These are phyloP conservation scores for Dioctria linearis DNA, from an alignment of 2,888 invertebrate species.

Conservation along the genomic window DNA sequence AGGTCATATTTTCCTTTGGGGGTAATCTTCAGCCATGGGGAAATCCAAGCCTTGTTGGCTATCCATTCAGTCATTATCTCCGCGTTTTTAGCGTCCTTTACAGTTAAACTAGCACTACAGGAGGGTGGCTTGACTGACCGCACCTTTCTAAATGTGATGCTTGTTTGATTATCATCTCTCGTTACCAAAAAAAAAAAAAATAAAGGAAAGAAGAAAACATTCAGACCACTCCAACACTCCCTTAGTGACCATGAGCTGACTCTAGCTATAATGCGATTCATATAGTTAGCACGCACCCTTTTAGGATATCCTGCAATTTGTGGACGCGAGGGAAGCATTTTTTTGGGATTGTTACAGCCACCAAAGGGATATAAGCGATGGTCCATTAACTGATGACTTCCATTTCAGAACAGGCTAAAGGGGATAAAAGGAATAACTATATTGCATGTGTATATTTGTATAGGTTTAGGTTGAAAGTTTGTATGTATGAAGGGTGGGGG, in stretches of 20 bases:
- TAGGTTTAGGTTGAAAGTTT: too few species aligned
- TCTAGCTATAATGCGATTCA: slow-evolving; percentile 28
- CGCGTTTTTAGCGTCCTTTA: neutral
- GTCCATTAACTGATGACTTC: slow-evolving; percentile 52
- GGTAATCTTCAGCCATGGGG: slow-evolving; percentile 7
- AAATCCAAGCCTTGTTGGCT: neutral
- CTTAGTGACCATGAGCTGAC: neutral
- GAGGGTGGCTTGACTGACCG: slow-evolving; percentile 5
- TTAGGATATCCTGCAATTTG: slow-evolving; percentile 47
- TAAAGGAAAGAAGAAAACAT: too few species aligned
- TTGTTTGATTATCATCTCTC: slow-evolving; percentile 52
- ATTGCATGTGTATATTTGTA: too few species aligned
- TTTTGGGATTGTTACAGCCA: slow-evolving; percentile 27
- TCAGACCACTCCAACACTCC: slow-evolving; percentile 19
- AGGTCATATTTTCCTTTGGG: neutral
- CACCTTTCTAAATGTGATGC: slow-evolving; percentile 48
- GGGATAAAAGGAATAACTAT: slow-evolving; percentile 3
- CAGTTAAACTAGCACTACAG: neutral
- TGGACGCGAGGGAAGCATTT: slow-evolving; percentile 21
- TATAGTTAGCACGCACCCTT: slow-evolving; percentile 32
- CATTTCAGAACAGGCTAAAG: neutral
- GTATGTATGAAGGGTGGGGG: too few species aligned
- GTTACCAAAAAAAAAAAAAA: slow-evolving; percentile 18
- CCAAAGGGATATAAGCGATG: slow-evolving; percentile 37
- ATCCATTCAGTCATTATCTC: neutral